Evolutionary conservation across 2,888 invertebrate genomes (phyloP), one percentile per base, ranked within the genome.

Genomic region (Lapara coniferarum): DNA sequence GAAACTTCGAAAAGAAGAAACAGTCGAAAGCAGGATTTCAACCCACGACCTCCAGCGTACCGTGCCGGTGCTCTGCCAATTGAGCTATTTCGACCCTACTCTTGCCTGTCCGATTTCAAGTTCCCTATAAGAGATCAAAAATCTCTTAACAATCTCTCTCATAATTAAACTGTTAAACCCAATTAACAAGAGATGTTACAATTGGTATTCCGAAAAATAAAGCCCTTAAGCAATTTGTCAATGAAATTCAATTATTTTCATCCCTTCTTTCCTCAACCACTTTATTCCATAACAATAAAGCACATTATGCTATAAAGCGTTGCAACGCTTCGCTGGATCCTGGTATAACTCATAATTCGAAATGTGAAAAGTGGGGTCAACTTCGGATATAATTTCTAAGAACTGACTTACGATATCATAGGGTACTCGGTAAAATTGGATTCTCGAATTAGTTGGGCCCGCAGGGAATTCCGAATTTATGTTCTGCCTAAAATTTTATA

Each of bases 301-400:
- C 78, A 74, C 75, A 81, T 78, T 83, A 70, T 77, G 71, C 72
- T 76, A 77, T 77, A 75, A 78, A 73, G 74, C 76, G 77, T 81
- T 75, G 79, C 77, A 72, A 70, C 76, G 78, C 81, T 74, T 72
- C 73, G 70, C 74, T 76, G 78, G 77, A 72, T 81, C 76, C 73
- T 75, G 78, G 75, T 73, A 74, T 78, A 75, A 76, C 75, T 78
- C 77, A 77, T 78, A 78, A 79, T 83, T 78, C 71, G 78, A 77
- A 76, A 75, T 78, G 80, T 78, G 83, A 83, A 84, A 82, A 77
- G 76, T 75, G 74, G 78, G 75, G 80, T 81, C 72, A 77, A 80
- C 78, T 84, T 80, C 75, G 68, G 70, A 77, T 78, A 77, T 80
- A 75, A 82, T 81, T 82, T 84, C 75, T 78, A 77, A 77, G 79